Evolutionary conservation across 1,140 invertebrate species (phyloP).

Genomic region (Trichonephila inaurata): DNA sequence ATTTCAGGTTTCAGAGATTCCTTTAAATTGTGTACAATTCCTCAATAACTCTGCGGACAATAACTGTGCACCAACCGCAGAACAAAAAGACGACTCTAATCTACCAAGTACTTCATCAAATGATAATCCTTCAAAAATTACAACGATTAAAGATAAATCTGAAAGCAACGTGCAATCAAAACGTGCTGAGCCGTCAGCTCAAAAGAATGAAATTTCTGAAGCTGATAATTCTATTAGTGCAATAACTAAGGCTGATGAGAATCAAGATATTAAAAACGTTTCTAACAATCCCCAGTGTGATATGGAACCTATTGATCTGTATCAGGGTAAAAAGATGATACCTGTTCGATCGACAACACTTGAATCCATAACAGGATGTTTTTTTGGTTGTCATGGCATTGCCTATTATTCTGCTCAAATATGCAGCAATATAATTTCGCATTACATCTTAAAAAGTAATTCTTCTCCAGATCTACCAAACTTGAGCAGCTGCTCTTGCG

Average conservation of each 20-base stretch:
- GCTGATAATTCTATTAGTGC: background rate
- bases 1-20: background rate
- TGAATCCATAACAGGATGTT: background rate
- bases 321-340: background rate
- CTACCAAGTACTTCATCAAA: too few relatives aligned
- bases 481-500: background rate
- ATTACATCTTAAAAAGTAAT: background rate
- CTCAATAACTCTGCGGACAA: background rate
- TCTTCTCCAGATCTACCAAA: too few relatives aligned
- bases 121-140: background rate
- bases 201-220: background rate
- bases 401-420: slow-evolving; percentile 15
- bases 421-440: slow-evolving; percentile 38
- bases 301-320: background rate
- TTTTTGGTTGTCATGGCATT: slow-evolving; percentile 40
- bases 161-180: fast-evolving
- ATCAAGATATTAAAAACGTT: background rate
- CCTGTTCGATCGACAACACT: background rate
- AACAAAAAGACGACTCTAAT: background rate
- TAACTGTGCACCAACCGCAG: background rate
- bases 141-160: background rate
- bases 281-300: background rate
- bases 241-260: background rate
- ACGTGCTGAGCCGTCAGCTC: too few relatives aligned
- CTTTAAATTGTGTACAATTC: background rate